phyloP scores from a whole-genome alignment of 1,140 invertebrate species.

The Bombus impatiens region DNA sequence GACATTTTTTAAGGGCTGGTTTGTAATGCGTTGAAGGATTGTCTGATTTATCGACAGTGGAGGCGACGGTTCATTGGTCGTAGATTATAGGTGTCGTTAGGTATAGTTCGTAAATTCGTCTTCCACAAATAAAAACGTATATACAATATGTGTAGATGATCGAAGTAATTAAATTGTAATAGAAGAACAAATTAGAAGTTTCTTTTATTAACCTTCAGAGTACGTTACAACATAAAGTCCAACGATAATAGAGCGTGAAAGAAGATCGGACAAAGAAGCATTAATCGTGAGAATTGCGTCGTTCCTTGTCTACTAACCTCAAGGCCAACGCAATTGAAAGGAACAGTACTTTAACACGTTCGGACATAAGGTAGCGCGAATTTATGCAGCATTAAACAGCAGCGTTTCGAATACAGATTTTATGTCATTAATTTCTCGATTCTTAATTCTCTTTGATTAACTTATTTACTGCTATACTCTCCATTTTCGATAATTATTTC shows the following conservation, averaged over 20 bases:
- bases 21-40: neutral
- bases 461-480: neutral
- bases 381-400: constrained; percentile 2
- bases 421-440: neutral
- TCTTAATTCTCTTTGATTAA: neutral
- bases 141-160: too few species aligned
- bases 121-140: too few species aligned
- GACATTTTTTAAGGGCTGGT: neutral
- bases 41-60: constrained; percentile 11
- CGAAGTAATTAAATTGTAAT: neutral
- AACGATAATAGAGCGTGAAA: neutral
- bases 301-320: constrained; percentile 25
- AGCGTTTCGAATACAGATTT: neutral
- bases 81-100: constrained; percentile 8
- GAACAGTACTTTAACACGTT: constrained; percentile 29
- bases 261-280: constrained; percentile 6
- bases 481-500: too few species aligned
- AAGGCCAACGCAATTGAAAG: constrained; percentile 33
- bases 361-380: constrained; percentile 27
- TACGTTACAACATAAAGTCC: neutral
- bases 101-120: neutral
- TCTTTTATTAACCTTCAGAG: neutral
- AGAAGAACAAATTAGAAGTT: neutral
- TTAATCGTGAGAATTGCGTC: constrained; percentile 38
- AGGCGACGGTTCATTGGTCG: neutral